Conservation (phyloP, 2,888 invertebrate genomes). For the Polydesmus complanatus region DNA sequence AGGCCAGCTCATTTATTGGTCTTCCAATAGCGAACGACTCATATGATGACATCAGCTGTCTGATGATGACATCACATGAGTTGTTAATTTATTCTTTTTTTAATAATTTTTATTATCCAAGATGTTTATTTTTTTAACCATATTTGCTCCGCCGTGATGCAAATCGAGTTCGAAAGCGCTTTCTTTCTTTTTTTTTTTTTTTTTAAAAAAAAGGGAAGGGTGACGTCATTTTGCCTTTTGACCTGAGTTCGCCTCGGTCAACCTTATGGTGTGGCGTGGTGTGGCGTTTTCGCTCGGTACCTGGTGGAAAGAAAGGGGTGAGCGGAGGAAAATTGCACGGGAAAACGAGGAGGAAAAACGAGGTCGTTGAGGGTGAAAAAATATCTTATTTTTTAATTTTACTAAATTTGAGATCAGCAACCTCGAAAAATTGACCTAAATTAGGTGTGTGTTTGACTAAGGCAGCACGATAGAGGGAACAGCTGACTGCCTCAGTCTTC, state of each 20-base stretch:
- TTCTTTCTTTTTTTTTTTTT: no score
- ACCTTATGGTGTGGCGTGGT: neutral
- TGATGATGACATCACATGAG: neutral
- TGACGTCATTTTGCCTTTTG: neutral
- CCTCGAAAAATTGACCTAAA: neutral
- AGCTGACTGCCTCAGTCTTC: no score
- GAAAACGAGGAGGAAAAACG: neutral
- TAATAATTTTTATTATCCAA: neutral
- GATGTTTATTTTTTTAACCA: neutral
- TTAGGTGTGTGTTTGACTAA: neutral
- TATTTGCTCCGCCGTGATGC: no score
- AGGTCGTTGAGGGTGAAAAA: neutral
- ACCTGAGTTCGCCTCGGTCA: neutral
- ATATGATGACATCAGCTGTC: conserved; percentile 7
- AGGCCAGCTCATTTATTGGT: conserved; percentile 17
- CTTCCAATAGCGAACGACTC: conserved; percentile 18
- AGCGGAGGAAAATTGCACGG: neutral
- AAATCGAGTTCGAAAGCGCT: no score
- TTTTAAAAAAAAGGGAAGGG: neutral
- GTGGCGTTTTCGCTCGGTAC: neutral
- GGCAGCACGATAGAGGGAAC: no score
- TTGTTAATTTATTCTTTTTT: neutral
- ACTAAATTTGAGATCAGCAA: neutral
- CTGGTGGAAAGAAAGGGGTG: neutral
- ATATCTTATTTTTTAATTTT: neutral